Conservation (phyloP, 2,797 vertebrate species). For the Emys orbicularis region DNA sequence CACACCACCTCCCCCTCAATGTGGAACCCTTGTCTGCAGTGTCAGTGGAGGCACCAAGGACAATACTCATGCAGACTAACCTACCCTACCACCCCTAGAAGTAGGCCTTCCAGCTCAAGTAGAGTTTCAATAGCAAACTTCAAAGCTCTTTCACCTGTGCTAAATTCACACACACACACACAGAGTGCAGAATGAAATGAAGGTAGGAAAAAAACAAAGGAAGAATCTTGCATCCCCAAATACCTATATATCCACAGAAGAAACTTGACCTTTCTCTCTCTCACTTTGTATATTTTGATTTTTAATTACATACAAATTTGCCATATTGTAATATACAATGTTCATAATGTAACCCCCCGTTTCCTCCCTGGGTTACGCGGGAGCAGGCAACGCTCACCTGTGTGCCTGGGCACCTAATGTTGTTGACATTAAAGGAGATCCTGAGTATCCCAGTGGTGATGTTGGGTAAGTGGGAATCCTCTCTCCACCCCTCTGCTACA, state of each 20-base stretch:
- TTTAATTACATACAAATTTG: not conserved
- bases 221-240: not conserved
- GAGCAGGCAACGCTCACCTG: no score
- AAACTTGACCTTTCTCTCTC: not conserved
- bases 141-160: not conserved
- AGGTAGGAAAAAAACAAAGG: not conserved
- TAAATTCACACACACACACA: not conserved
- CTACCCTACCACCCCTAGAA: not conserved
- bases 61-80: conserved; percentile 5
- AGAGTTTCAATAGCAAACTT: not conserved
- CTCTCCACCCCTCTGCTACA: no score
- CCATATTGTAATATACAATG: not conserved
- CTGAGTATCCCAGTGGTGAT: no score
- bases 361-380: no score
- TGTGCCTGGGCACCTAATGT: no score
- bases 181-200: not conserved
- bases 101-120: conserved; percentile 2
- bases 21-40: not conserved
- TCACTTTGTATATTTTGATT: not conserved
- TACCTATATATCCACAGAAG: not conserved
- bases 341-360: not conserved
- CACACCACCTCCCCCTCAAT: not conserved
- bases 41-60: not conserved
- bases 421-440: no score
- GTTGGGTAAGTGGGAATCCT: no score